Evolutionary conservation across 2,113 vertebrate species (phyloP), one percentile per base, ranked within the genome.

Genomic region (Marmota monax): DNA sequence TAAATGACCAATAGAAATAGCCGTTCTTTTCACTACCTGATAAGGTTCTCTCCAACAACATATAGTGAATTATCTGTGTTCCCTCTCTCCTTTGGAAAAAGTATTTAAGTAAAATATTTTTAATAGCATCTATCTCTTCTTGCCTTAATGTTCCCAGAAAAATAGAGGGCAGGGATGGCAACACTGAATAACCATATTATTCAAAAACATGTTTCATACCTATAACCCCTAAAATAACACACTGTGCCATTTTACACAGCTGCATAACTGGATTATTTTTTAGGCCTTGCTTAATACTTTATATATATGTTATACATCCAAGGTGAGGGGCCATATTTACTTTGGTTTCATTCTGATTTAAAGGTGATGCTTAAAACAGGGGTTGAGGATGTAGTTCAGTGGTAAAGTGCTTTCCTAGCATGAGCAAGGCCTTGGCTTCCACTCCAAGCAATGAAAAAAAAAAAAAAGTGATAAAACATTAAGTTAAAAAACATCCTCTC

Each of bases 211-310:
- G 86, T 94, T 63, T 90, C 96, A 93, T 42, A 92, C 5, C 56
- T 48, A 48, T 13, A 17, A 48, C 17, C 48, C 39, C 77, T 91
- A 93, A 96, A 88, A 94, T 89, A 96, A 88, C 72, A 69, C 13
- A 87, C 29, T 72, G 48, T 63, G 77, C n/a, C 69, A 93, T 92
- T 96, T 96, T 96, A 88, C 20, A 91, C 25, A 79, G 48, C 65
- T 84, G 13, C 82, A 42, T n/a, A 95, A 84, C 3, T 69, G 34
- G n/a, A 78, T 22, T 84, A 76, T 84, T 90, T 96, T 45, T 96
- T 77, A 93, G 61, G 22, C 14, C 77, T 18, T 94, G 23, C 76
- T 82, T 94, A 92, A 65, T 92, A 42, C 51, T 73, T 92, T 82
- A 37, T 16, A 86, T 90, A 86, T 90, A 86, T 76, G 11, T 63